Conservation (phyloP, 2,797 vertebrate genomes). For the Dendrocincla fuliginosa region DNA sequence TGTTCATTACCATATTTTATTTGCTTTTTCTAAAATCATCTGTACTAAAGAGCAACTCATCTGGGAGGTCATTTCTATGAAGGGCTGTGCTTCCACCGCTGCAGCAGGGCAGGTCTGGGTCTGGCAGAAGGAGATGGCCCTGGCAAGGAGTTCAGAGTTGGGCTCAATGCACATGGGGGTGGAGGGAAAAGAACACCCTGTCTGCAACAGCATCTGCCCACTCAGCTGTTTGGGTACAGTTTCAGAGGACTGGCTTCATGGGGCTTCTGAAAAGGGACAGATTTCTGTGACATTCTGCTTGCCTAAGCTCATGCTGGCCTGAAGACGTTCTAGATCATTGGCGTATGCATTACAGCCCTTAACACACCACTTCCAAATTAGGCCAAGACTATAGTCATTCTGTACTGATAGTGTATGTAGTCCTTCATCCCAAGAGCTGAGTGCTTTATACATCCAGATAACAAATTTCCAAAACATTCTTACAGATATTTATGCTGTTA, state of each 20-base stretch:
- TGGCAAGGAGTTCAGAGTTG: not conserved
- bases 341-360: not conserved
- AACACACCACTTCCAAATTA: conserved; percentile 31
- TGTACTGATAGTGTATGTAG: not conserved
- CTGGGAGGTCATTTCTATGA: not conserved
- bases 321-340: not conserved
- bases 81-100: not conserved
- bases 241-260: not conserved
- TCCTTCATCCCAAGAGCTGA: not conserved
- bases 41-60: not conserved
- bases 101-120: not conserved
- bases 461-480: conserved; percentile 45
- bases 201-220: not conserved
- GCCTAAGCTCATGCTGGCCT: not conserved
- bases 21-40: not conserved
- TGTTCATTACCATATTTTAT: not conserved
- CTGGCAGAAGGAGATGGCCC: not conserved
- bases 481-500: conserved; percentile 9
- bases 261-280: not conserved
- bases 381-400: not conserved
- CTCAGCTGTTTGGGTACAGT: rapidly evolving
- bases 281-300: not conserved
- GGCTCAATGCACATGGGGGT: rapidly evolving
- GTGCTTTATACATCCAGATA: conserved; percentile 22
- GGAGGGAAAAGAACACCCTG: not conserved